These are phyloP conservation scores for Unio delphinus DNA, from an alignment of 2,888 invertebrate species.

Conservation along the genomic window DNA sequence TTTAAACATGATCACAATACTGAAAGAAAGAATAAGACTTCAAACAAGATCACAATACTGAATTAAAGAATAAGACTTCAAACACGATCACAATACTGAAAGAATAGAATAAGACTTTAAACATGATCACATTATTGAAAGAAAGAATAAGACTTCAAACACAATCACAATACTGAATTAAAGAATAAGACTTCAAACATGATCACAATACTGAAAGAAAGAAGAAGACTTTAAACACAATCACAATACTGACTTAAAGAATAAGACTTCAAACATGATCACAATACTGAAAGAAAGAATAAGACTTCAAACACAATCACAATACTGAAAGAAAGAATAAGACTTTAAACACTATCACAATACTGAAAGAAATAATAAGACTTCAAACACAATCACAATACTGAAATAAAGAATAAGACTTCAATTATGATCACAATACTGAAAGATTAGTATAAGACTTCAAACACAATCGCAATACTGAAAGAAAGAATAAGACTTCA, in stretches of 20 bases:
- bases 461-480: no score
- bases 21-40: no score
- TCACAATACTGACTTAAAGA: no score
- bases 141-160: slow-evolving; percentile 3
- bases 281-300: slow-evolving; percentile 68
- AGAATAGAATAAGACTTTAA: slow-evolving; percentile 67
- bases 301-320: neutral
- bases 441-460: slow-evolving; percentile 15
- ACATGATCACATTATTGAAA: slow-evolving; percentile 73
- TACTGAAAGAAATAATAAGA: slow-evolving; percentile 57
- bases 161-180: no score
- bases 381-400: no score
- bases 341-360: slow-evolving; percentile 73
- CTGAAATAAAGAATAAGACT: slow-evolving; percentile 47
- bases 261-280: slow-evolving; percentile 72
- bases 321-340: slow-evolving; percentile 25
- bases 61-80: slow-evolving; percentile 5
- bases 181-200: slow-evolving; percentile 72
- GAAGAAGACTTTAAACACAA: neutral
- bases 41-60: no score
- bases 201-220: slow-evolving; percentile 70
- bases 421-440: slow-evolving; percentile 74
- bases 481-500: slow-evolving; percentile 63
- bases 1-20: no score
- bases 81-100: no score